phyloP scores from a whole-genome alignment of 2,797 vertebrate species.

The Halcyon chelicuti region DNA sequence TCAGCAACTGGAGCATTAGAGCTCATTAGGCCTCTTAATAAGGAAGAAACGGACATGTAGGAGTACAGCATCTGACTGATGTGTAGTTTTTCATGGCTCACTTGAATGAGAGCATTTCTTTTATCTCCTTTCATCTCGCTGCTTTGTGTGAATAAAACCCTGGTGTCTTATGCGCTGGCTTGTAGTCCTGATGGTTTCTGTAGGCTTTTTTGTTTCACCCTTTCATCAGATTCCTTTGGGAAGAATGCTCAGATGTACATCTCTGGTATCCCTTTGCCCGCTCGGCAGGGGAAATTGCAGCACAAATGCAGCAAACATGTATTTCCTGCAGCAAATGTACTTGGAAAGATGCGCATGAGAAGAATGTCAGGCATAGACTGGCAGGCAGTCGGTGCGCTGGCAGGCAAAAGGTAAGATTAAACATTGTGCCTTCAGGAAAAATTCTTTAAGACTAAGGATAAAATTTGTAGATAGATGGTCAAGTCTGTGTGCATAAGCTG shows the following conservation, averaged over 20 bases:
- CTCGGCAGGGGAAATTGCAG: not conserved
- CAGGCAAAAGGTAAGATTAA: not conserved
- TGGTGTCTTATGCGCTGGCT: not conserved
- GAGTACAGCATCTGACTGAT: not conserved
- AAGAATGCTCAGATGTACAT: accelerated
- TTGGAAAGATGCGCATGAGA: not conserved
- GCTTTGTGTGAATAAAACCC: not conserved
- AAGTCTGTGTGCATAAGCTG: not conserved
- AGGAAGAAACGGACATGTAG: not conserved
- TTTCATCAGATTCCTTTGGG: not conserved
- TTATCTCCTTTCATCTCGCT: not conserved
- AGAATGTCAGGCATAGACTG: not conserved
- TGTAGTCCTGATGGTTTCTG: not conserved
- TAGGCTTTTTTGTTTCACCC: not conserved
- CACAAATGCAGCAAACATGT: accelerated
- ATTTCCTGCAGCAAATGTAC: not conserved
- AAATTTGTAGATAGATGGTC: not conserved
- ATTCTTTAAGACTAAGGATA: not conserved
- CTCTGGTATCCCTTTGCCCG: not conserved
- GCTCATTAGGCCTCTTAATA: slow-evolving; percentile 21
- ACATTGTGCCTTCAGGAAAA: not conserved
- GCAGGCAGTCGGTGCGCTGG: not conserved
- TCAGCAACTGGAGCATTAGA: not conserved
- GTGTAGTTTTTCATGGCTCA: not conserved
- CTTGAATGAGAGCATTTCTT: not conserved